Evolutionary conservation across 2,113 vertebrate species (phyloP).

Genomic region (Bombycilla garrulus): DNA sequence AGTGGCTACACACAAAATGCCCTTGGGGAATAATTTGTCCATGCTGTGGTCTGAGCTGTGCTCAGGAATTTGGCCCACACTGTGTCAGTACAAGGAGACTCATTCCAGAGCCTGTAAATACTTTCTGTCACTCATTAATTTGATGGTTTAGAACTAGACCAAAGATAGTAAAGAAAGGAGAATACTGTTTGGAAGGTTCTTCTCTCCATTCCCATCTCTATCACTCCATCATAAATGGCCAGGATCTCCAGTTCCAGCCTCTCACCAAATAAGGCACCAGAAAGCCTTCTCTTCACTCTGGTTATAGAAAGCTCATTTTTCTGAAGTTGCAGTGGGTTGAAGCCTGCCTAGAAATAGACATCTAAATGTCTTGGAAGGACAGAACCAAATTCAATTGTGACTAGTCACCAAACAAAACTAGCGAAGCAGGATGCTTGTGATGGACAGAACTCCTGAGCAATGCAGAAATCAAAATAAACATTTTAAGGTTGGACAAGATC

Average conservation of each 20-base stretch:
- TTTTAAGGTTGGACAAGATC: not conserved
- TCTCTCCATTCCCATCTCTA: not conserved
- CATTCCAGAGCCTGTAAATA: not conserved
- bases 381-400: not conserved
- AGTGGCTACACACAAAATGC: accelerated
- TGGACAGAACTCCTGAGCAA: not conserved
- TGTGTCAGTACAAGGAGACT: not conserved
- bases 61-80: not conserved
- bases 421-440: not conserved
- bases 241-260: not conserved
- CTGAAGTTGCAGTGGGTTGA: not conserved
- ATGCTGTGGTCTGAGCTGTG: not conserved
- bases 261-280: not conserved
- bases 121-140: not conserved
- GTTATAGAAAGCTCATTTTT: not conserved
- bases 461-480: not conserved
- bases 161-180: not conserved
- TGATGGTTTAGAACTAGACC: not conserved
- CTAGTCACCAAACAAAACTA: not conserved
- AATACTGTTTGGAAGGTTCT: not conserved
- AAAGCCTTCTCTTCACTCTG: not conserved
- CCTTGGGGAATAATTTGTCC: not conserved
- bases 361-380: not conserved
- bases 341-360: not conserved
- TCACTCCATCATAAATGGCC: not conserved